Conservation (phyloP, 2,797 vertebrate species). For the Pygocentrus nattereri region DNA sequence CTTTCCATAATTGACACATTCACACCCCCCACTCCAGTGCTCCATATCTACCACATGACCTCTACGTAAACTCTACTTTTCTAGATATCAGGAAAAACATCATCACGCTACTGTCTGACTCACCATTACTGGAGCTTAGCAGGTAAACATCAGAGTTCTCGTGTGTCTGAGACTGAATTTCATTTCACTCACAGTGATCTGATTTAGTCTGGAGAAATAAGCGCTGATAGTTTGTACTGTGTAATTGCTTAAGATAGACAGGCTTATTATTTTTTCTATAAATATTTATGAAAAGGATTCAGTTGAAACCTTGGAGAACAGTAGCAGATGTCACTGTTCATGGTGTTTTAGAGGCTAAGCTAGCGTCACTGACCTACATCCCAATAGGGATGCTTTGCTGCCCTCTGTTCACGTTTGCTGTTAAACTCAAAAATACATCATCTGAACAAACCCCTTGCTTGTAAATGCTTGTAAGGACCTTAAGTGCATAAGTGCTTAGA, state of each 20-base stretch:
- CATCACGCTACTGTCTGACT: constrained; percentile 1
- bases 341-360: constrained; percentile 13
- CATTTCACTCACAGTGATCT: neutral
- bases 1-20: constrained; percentile 4
- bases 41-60: neutral
- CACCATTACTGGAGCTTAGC: neutral
- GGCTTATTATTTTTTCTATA: neutral
- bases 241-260: neutral
- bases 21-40: neutral
- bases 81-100: neutral
- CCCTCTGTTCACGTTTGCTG: neutral
- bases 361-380: constrained; percentile 34
- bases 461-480: neutral
- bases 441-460: neutral
- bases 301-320: neutral
- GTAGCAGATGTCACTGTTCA: constrained; percentile 20
- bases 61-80: neutral
- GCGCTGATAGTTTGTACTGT: neutral
- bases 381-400: neutral
- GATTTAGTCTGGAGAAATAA: no score
- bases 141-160: neutral
- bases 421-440: neutral
- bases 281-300: neutral
- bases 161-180: neutral
- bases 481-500: neutral